phyloP scores from a whole-genome alignment of 2,888 invertebrate species.

The Morpho helenor region DNA sequence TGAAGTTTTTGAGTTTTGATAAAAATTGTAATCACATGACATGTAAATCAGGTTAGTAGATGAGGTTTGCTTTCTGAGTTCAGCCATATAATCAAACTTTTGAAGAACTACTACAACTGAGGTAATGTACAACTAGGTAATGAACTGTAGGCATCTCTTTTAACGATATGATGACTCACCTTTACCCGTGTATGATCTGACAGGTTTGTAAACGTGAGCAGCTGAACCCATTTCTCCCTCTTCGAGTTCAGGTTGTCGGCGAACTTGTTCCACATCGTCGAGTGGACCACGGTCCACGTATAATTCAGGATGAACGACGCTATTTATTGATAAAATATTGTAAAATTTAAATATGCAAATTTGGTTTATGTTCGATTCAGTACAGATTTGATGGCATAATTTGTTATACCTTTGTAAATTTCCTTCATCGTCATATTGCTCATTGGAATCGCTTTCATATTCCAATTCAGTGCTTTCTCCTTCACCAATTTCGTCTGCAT shows the following conservation, averaged over 20 bases:
- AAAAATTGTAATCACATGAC: too few relatives aligned
- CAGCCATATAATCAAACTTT: too few relatives aligned
- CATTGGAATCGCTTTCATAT: constrained; percentile 42
- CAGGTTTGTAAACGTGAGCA: constrained; percentile 56
- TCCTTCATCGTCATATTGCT: constrained; percentile 45
- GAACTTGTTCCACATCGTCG: constrained; percentile 68
- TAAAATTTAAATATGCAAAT: too few relatives aligned
- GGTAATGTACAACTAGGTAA: too few relatives aligned
- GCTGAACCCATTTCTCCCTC: constrained; percentile 68
- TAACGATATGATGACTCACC: neutral
- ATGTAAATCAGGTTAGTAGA: too few relatives aligned
- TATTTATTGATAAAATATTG: constrained; percentile 22
- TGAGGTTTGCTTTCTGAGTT: too few relatives aligned
- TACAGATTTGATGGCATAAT: too few relatives aligned
- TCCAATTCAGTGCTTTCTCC: constrained; percentile 44
- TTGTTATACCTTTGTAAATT: constrained; percentile 44
- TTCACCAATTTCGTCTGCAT: constrained; percentile 35
- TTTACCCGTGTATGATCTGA: constrained; percentile 52
- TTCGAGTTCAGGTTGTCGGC: constrained; percentile 69
- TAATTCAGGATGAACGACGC: constrained; percentile 53
- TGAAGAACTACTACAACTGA: too few relatives aligned
- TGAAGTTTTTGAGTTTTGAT: too few relatives aligned
- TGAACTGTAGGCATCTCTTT: too few relatives aligned
- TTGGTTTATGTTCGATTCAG: too few relatives aligned
- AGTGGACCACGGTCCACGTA: constrained; percentile 66